Evolutionary conservation across 2,797 vertebrate species (phyloP), one percentile per base, ranked within the genome.

Genomic region (Halcyon badia): DNA sequence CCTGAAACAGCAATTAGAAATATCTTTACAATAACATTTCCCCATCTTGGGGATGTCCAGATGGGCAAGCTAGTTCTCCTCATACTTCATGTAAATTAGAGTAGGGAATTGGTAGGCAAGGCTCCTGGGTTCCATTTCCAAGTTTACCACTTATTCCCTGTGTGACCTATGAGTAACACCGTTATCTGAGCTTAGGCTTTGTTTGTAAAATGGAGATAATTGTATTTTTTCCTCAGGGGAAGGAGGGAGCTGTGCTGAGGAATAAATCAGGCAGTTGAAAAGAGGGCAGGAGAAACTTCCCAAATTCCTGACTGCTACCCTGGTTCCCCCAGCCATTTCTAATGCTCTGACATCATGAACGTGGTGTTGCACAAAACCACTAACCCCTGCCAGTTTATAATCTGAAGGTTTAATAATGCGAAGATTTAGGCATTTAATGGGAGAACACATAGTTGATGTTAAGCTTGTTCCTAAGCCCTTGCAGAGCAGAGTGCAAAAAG

Each of bases 121-220:
- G 58, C 83, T 90, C 72, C 20, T 66, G 87, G 73, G 62, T 80
- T 89, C 73, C 58, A 71, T 91, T 94, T 70, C 52, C 39, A 76
- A 28, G 82, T 89, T 57, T 33, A 48, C 72, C 56, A 11, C 62
- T 87, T 83, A 80, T 68, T 89, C 85, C 81, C 52, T 46, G 16
- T 49, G 68, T 80, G 85, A 76, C 78, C 82, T 62, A 70, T 71
- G 78, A 70, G 82, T 83, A 91, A 91, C 19, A 16, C 33, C 66
- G 33, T 66, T 83, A 69, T 46, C 71, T 64, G 76, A 79, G 82
- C 30, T 76, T 46, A 44, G 51, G 78, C 68, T 70, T 82, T 83
- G 52, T 83, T 92, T 89, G 82, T 75, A 44, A 87, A 92, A 79
- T 28, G 14, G 82, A 22, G 41, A 51, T 70, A 78, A 86, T 89